phyloP scores from a whole-genome alignment of 2,113 vertebrate species.

The Helogale parvula region DNA sequence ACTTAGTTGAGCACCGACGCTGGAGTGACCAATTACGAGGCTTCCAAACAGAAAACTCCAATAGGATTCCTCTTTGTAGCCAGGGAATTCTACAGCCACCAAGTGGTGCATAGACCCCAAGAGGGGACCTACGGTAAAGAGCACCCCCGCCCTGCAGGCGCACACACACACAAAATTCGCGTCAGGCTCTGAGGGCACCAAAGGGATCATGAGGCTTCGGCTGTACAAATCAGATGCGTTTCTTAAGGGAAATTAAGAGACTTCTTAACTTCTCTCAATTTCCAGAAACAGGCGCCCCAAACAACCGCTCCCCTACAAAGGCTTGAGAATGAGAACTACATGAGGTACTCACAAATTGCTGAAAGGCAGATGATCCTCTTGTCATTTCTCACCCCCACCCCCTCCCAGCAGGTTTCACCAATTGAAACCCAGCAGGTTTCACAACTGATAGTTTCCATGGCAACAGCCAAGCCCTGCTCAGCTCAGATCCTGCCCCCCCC shows the following conservation, averaged over 20 bases:
- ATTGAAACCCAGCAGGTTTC: background rate
- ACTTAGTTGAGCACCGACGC: background rate
- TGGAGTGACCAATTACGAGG: background rate
- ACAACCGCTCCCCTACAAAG: too few species aligned
- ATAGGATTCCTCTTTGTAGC: rapidly evolving
- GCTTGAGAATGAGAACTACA: background rate
- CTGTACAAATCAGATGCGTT: background rate
- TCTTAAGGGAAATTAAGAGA: background rate
- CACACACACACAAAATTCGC: background rate
- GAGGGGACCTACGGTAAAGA: background rate
- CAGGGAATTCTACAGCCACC: background rate
- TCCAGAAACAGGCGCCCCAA: background rate
- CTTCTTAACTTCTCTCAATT: background rate
- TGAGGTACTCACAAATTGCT: background rate
- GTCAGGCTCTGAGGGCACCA: background rate
- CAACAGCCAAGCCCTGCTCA: background rate
- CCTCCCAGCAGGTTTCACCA: background rate
- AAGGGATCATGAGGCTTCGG: background rate
- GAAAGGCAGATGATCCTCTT: background rate
- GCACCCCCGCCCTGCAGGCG: background rate
- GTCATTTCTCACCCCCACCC: background rate
- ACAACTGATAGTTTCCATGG: constrained; percentile 1
- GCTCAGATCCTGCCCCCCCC: background rate
- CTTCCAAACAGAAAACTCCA: background rate
- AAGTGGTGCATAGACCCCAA: background rate